Conservation (phyloP, 2,113 vertebrate species). For the Ciconia maguari region DNA sequence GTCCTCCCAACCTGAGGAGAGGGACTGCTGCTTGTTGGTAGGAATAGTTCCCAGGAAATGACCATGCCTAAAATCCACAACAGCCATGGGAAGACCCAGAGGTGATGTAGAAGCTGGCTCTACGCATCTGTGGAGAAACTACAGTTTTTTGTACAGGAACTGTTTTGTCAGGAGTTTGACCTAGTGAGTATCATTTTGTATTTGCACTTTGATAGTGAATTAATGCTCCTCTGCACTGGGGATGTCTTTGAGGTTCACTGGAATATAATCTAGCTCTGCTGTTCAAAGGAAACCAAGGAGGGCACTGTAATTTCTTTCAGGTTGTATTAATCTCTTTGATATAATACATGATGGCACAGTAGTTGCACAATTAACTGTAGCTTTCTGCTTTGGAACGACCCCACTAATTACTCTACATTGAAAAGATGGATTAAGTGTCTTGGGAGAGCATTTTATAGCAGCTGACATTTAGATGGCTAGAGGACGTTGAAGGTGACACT, state of each 20-base stretch:
- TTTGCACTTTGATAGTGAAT: not conserved
- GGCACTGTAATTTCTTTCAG: not conserved
- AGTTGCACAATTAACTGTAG: not conserved
- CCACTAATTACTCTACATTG: not conserved
- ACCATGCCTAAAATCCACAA: not conserved
- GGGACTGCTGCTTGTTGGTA: not conserved
- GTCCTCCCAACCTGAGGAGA: not conserved
- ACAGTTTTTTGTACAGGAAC: not conserved
- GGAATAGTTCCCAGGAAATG: not conserved
- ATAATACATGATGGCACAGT: not conserved
- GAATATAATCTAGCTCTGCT: not conserved
- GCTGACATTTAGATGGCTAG: slow-evolving; percentile 2
- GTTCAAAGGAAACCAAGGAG: not conserved
- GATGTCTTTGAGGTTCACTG: not conserved
- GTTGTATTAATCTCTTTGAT: slow-evolving; percentile 8
- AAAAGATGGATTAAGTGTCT: slow-evolving; percentile 18
- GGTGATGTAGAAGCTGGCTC: not conserved
- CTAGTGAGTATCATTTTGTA: not conserved
- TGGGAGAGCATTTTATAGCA: not conserved
- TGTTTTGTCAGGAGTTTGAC: not conserved
- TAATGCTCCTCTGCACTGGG: not conserved
- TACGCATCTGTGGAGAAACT: not conserved
- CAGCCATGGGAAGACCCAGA: not conserved
- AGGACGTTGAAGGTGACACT: not conserved
- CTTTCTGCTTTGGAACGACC: not conserved